A percentile compares a stretch with the other conserved stretches of the same genome.
These are phyloP conservation scores for Calypte anna DNA, from an alignment of 2,113 vertebrate genomes.

Conservation along the genomic window DNA sequence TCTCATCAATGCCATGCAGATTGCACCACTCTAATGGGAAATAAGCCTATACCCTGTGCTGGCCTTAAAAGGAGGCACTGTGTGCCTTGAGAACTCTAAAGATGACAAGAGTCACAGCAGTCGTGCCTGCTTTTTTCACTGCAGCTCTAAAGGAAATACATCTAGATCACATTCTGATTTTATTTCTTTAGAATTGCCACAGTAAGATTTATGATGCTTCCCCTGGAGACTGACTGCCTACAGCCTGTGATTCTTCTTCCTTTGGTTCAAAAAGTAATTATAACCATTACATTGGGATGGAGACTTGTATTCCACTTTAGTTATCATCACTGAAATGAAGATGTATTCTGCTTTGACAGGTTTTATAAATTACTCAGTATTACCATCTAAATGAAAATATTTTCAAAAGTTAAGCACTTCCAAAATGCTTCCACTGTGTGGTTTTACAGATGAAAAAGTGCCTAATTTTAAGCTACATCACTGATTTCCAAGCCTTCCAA, in stretches of 20 bases:
- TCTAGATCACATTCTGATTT: background rate
- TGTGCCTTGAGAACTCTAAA: background rate
- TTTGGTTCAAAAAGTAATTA: background rate
- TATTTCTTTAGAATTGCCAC: background rate
- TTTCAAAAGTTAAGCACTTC: background rate
- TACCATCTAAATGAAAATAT: background rate
- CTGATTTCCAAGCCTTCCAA: background rate
- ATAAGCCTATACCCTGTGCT: background rate
- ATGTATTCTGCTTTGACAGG: background rate
- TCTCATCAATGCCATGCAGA: background rate
- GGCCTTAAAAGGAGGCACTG: background rate
- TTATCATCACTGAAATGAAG: background rate
- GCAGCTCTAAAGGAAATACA: background rate
- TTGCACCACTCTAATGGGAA: background rate
- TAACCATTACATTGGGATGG: background rate
- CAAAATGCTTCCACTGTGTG: background rate
- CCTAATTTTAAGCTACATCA: background rate
- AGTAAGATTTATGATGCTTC: background rate
- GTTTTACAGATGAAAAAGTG: background rate
- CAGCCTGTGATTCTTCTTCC: background rate
- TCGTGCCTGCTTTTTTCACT: background rate
- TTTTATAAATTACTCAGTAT: background rate
- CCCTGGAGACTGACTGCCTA: background rate
- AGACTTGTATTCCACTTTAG: background rate
- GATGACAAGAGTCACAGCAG: background rate